Percentiles rank a stretch among this genome's conserved stretches.
These are phyloP conservation scores for Thymelicus acteon DNA, from an alignment of 2,888 invertebrate genomes.

Conservation along the genomic window DNA sequence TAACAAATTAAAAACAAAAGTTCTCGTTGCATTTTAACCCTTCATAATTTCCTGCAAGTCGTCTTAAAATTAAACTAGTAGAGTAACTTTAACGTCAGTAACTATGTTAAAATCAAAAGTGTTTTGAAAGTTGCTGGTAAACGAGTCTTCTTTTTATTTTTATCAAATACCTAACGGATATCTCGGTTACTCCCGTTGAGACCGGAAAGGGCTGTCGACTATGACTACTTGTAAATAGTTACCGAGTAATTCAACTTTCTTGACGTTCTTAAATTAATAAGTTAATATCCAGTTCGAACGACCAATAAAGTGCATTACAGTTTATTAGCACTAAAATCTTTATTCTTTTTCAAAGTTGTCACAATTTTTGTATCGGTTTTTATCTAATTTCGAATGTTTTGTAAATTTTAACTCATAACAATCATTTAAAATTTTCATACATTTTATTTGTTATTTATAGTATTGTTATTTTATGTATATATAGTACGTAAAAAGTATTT, in stretches of 20 bases:
- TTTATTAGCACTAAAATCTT: too few species aligned
- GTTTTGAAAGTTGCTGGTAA: background rate
- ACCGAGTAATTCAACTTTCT: too few species aligned
- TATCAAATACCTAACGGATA: conserved; percentile 1
- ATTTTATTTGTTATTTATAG: too few species aligned
- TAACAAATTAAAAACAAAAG: background rate
- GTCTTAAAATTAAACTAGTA: background rate
- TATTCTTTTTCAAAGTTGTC: too few species aligned
- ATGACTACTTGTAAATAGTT: too few species aligned
- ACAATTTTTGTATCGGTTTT: too few species aligned
- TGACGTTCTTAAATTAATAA: background rate
- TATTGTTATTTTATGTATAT: too few species aligned
- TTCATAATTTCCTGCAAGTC: background rate
- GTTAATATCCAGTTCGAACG: background rate
- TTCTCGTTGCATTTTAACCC: background rate
- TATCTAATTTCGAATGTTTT: too few species aligned
- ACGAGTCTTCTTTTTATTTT: conserved; percentile 2
- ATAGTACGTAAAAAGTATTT: too few species aligned
- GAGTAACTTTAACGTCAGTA: background rate
- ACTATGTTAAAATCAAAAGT: conserved; percentile 1
- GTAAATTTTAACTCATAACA: too few species aligned
- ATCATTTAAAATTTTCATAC: too few species aligned
- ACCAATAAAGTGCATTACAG: background rate
- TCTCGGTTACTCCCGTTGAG: background rate
- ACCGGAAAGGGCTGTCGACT: background rate